These are phyloP conservation scores for Drosophila ambigua DNA, from an alignment of 1,140 invertebrate genomes.

Conservation along the genomic window DNA sequence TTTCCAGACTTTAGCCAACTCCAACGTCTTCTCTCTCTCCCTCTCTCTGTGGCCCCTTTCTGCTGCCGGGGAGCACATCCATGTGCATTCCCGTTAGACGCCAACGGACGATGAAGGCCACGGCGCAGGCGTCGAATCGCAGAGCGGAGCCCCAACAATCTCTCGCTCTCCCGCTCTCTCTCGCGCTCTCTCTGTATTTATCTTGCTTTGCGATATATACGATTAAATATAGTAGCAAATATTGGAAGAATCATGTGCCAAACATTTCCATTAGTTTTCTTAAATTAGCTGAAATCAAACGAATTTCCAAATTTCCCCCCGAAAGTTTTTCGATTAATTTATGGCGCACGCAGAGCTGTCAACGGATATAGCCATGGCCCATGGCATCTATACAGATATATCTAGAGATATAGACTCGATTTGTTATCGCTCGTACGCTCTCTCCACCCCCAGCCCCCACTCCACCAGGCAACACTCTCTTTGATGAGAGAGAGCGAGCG, in stretches of 20 bases:
- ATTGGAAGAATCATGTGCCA: background rate
- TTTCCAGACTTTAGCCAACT: background rate
- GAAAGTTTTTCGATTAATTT: slow-evolving; percentile 24
- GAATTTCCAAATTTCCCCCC: slow-evolving; percentile 8
- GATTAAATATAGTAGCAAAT: background rate
- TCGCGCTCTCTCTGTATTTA: slow-evolving; percentile 1
- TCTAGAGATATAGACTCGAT: too few relatives aligned
- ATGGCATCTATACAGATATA: background rate
- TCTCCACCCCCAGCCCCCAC: too few relatives aligned
- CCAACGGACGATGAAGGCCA: background rate
- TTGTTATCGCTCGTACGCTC: too few relatives aligned
- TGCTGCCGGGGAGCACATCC: too few relatives aligned
- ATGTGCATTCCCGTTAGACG: too few relatives aligned
- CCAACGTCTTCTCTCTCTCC: background rate
- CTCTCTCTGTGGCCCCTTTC: background rate
- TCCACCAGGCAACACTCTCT: background rate
- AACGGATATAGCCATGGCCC: slow-evolving; percentile 17
- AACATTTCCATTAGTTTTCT: slow-evolving; percentile 9
- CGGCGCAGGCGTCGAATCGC: slow-evolving; percentile 36
- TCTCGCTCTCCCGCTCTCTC: slow-evolving; percentile 13
- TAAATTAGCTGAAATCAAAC: slow-evolving; percentile 38
- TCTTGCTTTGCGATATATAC: background rate
- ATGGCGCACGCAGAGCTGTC: slow-evolving; percentile 20
- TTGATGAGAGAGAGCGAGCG: background rate
- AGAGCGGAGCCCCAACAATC: slow-evolving; percentile 24